A percentile compares a stretch with the other conserved stretches of the same genome.
phyloP scores from a whole-genome alignment of 92 coral and sea anemone species.

The Epizoanthus illoricatus region DNA sequence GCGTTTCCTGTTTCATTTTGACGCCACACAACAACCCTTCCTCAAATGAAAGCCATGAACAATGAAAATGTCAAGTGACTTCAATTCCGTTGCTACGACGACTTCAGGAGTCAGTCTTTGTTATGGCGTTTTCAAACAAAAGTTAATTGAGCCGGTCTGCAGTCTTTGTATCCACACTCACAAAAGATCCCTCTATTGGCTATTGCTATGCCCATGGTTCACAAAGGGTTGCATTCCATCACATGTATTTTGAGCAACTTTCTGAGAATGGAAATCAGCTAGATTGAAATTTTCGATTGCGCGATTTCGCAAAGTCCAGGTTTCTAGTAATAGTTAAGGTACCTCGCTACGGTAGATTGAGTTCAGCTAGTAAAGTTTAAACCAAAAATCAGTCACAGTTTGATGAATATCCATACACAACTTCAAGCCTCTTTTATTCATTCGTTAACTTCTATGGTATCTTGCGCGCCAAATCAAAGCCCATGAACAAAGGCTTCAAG shows the following conservation, averaged over 20 bases:
- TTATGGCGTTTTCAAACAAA: constrained; percentile 33
- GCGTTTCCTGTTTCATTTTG: constrained; percentile 17
- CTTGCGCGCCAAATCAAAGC: constrained; percentile 15
- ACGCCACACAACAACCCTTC: constrained; percentile 28
- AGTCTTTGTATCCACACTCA: constrained; percentile 17
- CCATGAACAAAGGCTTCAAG: constrained; percentile 17
- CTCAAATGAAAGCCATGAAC: constrained; percentile 4
- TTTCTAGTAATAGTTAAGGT: constrained; percentile 24
- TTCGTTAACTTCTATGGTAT: constrained; percentile 24
- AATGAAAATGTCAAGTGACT: constrained; percentile 34
- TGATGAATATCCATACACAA: constrained; percentile 22
- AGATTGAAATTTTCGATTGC: neutral
- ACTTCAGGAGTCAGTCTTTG: constrained; percentile 29
- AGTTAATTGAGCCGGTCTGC: constrained; percentile 38
- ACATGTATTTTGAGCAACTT: constrained; percentile 10
- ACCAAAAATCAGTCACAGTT: constrained; percentile 63
- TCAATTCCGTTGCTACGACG: constrained; percentile 34
- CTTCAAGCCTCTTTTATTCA: constrained; percentile 3
- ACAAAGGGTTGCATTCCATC: constrained; percentile 41
- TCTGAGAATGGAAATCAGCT: neutral
- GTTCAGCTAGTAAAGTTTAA: constrained; percentile 14
- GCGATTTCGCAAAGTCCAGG: neutral
- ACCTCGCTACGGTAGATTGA: constrained; percentile 41
- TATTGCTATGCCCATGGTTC: neutral
- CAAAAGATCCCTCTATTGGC: neutral